These are phyloP conservation scores for Cyprinus carpio DNA, from an alignment of 2,113 vertebrate species.

Conservation along the genomic window DNA sequence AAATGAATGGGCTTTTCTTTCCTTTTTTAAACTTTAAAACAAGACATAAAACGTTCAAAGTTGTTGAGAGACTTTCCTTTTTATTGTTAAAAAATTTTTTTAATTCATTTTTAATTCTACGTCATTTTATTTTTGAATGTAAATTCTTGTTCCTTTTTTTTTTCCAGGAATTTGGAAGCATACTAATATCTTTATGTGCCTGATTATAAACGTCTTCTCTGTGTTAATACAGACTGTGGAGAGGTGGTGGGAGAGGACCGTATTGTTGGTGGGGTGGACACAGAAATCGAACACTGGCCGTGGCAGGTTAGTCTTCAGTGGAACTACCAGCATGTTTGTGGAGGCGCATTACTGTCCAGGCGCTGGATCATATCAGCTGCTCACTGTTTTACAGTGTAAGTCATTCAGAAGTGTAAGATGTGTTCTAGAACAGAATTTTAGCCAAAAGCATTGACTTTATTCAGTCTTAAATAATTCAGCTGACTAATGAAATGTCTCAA, in stretches of 20 bases:
- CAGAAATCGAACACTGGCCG: constrained; percentile 71
- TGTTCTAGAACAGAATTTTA: neutral
- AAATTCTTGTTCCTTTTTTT: neutral
- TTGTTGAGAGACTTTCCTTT: too few species aligned
- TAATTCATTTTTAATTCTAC: neutral
- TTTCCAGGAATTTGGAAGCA: neutral
- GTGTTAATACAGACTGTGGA: constrained; percentile 57
- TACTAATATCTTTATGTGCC: neutral
- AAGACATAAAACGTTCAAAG: neutral
- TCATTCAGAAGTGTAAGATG: neutral
- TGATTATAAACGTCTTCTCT: neutral
- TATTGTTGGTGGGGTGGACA: constrained; percentile 75
- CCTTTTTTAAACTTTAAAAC: neutral
- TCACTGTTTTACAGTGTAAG: constrained; percentile 71
- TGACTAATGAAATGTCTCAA: neutral
- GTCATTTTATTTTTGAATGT: neutral
- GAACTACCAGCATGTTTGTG: constrained; percentile 68
- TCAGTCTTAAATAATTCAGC: neutral
- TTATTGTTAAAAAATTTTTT: neutral
- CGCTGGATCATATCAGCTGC: constrained; percentile 77
- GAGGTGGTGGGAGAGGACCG: constrained; percentile 53
- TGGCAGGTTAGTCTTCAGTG: constrained; percentile 79
- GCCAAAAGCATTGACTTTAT: neutral
- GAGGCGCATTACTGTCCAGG: constrained; percentile 73
- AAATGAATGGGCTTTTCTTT: neutral